Conservation (phyloP, 2,113 vertebrate genomes). For the Xiphophorus hellerii region DNA sequence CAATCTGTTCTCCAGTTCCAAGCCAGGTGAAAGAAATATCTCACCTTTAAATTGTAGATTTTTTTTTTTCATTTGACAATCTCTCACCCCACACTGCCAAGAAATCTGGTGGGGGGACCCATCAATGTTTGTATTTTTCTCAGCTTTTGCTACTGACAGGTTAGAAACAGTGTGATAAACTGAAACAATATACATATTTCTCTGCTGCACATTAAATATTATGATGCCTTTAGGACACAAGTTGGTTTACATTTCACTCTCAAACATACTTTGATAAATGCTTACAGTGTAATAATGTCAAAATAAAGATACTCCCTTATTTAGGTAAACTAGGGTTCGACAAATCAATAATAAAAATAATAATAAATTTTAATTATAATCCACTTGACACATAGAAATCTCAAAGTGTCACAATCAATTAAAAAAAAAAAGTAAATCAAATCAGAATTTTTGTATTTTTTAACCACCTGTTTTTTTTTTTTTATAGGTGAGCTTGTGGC, state of each 20-base stretch:
- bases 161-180: constrained; percentile 22
- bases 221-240: background rate
- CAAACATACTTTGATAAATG: background rate
- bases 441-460: too few species aligned
- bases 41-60: constrained; percentile 14
- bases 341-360: too few species aligned
- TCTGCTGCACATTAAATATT: background rate
- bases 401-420: too few species aligned
- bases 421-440: too few species aligned
- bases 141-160: constrained; percentile 5
- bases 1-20: constrained; percentile 7
- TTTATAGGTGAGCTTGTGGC: too few species aligned
- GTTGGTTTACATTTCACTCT: background rate
- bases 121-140: constrained; percentile 16
- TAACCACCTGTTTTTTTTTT: too few species aligned
- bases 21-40: background rate
- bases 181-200: background rate
- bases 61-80: constrained; percentile 24
- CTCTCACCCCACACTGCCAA: constrained; percentile 1
- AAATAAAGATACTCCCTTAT: background rate
- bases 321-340: too few species aligned
- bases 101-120: background rate
- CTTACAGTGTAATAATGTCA: background rate
- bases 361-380: too few species aligned
- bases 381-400: too few species aligned